Conservation (phyloP, 2,113 vertebrate genomes). For the Hiodon alosoides region DNA sequence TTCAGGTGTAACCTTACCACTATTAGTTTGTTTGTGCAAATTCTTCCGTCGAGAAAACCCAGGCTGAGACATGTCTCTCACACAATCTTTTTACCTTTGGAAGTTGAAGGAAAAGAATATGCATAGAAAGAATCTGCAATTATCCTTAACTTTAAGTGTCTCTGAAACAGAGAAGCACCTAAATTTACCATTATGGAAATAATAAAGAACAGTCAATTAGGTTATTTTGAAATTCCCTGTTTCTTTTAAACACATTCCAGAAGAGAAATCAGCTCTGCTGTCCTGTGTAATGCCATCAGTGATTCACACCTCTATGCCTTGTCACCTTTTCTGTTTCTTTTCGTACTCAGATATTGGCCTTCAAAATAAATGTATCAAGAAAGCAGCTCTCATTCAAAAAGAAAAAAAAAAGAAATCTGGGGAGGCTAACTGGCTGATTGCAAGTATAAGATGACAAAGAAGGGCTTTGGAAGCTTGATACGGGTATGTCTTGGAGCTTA, state of each 20-base stretch:
- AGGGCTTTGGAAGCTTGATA: not conserved
- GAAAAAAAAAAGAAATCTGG: not conserved
- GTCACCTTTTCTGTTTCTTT: not conserved
- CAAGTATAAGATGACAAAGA: not conserved
- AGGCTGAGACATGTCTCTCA: not conserved
- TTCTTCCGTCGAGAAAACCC: too few species aligned
- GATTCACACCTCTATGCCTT: not conserved
- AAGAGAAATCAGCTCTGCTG: not conserved
- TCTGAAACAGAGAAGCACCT: not conserved
- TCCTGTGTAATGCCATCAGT: not conserved
- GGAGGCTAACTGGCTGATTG: not conserved
- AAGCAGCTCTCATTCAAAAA: not conserved
- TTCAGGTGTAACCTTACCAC: too few species aligned
- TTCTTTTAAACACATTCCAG: not conserved
- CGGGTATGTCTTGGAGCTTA: not conserved
- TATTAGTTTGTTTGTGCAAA: too few species aligned
- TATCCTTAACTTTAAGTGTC: not conserved
- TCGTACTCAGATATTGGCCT: not conserved
- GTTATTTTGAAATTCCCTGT: not conserved
- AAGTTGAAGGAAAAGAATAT: not conserved
- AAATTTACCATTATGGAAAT: not conserved
- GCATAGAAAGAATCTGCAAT: not conserved
- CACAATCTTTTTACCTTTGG: not conserved
- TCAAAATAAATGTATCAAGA: not conserved
- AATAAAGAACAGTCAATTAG: not conserved